Percentiles rank a stretch among this genome's conserved stretches.
phyloP scores from a whole-genome alignment of 2,888 invertebrate genomes.

The Eretmocerus hayati region DNA sequence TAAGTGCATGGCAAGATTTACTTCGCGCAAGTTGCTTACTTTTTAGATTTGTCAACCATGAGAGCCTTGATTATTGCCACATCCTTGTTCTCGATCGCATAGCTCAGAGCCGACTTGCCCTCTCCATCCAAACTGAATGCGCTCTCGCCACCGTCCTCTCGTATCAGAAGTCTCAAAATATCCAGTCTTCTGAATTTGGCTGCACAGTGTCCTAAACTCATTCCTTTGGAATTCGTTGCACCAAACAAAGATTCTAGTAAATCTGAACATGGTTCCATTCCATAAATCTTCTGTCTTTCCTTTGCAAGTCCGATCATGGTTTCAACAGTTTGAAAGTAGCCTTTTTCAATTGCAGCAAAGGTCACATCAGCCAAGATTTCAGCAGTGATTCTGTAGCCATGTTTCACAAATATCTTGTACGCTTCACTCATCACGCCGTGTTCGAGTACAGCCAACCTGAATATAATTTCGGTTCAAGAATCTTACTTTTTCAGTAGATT shows the following conservation, averaged over 20 bases:
- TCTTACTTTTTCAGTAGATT: too few relatives aligned
- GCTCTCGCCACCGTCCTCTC: background rate
- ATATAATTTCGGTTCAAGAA: too few relatives aligned
- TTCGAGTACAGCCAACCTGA: constrained; percentile 5
- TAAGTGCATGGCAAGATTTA: too few relatives aligned
- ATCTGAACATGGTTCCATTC: background rate
- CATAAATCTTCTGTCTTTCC: background rate
- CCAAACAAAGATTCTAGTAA: too few relatives aligned
- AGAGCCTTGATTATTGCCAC: too few relatives aligned
- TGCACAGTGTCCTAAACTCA: constrained; percentile 1
- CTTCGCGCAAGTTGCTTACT: too few relatives aligned
- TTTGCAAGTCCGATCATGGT: background rate
- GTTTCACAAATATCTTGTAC: constrained; percentile 2
- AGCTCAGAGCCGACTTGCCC: background rate
- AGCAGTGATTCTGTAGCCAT: background rate
- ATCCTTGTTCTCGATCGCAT: constrained; percentile 5
- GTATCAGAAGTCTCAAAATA: constrained; percentile 2
- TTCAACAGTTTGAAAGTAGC: constrained; percentile 8
- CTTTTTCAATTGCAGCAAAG: constrained; percentile 4
- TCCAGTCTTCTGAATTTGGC: constrained; percentile 1
- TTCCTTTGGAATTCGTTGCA: background rate
- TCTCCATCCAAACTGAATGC: background rate
- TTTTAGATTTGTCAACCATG: too few relatives aligned
- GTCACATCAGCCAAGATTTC: background rate
- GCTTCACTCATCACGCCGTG: background rate